Conservation (phyloP, 2,888 invertebrate genomes). For the Drosophila anomalata region DNA sequence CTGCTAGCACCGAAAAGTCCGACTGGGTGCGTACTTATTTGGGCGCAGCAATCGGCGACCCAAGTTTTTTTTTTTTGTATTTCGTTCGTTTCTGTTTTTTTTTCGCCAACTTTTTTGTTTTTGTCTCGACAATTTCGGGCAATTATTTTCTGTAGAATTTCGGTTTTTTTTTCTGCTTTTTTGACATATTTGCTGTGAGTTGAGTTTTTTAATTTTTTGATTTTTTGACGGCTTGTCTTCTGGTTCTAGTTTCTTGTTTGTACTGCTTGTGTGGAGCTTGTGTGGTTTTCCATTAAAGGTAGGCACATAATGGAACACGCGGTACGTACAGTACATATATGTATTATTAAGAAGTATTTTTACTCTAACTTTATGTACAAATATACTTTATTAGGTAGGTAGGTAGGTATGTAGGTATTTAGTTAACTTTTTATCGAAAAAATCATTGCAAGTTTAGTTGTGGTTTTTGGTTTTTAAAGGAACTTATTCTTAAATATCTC, state of each 20-base stretch:
- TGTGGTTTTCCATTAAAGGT: conserved; percentile 33
- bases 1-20: no score
- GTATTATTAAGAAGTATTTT: not conserved
- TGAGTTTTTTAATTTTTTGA: conserved; percentile 14
- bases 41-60: conserved; percentile 31
- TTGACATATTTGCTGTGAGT: conserved; percentile 28
- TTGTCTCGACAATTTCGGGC: conserved; percentile 38
- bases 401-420: no score
- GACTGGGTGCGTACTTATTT: conserved; percentile 49
- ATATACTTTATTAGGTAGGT: no score
- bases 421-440: no score
- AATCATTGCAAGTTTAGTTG: no score
- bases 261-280: not conserved
- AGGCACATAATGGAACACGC: conserved; percentile 13
- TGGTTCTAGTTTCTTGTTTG: conserved; percentile 35
- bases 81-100: conserved; percentile 13
- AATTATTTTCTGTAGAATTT: conserved; percentile 41
- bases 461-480: no score
- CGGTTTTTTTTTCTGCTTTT: conserved; percentile 15
- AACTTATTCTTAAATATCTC: no score
- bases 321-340: not conserved
- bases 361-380: no score
- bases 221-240: conserved; percentile 27
- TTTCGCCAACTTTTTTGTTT: conserved; percentile 23
- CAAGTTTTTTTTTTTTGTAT: conserved; percentile 4